These are phyloP conservation scores for Chrysodeixis includens DNA, from an alignment of 2,888 invertebrate species.

Conservation along the genomic window DNA sequence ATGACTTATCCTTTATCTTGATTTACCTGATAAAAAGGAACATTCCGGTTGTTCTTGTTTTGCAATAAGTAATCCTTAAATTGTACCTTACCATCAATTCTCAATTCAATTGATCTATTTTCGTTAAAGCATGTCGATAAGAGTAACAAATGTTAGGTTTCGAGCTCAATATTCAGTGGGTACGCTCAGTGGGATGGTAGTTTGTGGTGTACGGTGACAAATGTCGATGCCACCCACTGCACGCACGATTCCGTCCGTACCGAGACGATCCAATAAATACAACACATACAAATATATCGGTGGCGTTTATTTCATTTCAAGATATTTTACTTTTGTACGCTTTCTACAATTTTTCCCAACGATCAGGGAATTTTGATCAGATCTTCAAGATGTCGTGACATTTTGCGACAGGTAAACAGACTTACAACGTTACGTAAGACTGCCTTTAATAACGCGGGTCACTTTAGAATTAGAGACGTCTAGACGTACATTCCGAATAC, in stretches of 20 bases:
- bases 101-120: neutral
- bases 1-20: no score
- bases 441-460: neutral
- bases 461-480: neutral
- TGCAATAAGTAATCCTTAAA: neutral
- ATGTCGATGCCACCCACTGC: constrained; percentile 86
- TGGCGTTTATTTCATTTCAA: constrained; percentile 69
- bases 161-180: constrained; percentile 33
- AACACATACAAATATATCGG: constrained; percentile 70
- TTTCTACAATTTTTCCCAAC: neutral
- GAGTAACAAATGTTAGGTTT: constrained; percentile 3
- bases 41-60: neutral
- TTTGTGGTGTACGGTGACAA: constrained; percentile 77
- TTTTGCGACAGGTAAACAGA: neutral
- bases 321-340: neutral
- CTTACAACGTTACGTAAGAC: neutral
- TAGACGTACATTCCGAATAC: no score
- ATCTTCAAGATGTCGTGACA: neutral
- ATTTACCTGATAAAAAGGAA: no score
- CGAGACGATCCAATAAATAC: constrained; percentile 79
- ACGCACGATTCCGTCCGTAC: constrained; percentile 73
- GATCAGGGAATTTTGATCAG: neutral
- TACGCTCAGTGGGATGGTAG: constrained; percentile 42
- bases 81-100: neutral
- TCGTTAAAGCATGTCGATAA: neutral